Evolutionary conservation across 2,113 vertebrate species (phyloP), one percentile per base, ranked within the genome.

Genomic region (Nothocercus julius): DNA sequence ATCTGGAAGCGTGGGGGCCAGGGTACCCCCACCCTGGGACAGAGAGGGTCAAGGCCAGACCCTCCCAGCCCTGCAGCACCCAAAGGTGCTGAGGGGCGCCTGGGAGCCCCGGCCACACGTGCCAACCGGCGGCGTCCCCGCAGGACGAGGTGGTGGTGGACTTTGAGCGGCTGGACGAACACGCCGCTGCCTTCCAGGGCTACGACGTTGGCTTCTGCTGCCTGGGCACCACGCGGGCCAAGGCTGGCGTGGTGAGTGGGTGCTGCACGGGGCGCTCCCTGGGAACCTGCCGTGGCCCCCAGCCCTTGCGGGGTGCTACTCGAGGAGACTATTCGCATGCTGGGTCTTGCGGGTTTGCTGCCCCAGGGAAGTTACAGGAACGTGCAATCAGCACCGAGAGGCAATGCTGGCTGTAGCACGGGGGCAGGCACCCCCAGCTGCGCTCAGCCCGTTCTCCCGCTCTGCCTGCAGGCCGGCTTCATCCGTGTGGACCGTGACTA

Each of bases 401-500:
- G 54, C 53, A 17, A 7, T 30, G 27, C 53, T 30, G 53, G 53
- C 30, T 17, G 53, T 30, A 56, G 53, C 53, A 30, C 25, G 7
- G 9, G 22, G 9, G 24, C 16, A 36, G 30, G 28, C 30, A 24
- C 63, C 44, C 40, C 24, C 32, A 2, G 12, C 27, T 27, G 0
- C 1, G 1, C 40, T 54, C 11, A 92, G 11, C 36, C 11, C 11
- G 5, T 27, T 21, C 2, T 47, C 24, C 8, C 18, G 15, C 11
- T 64, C 2, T 4, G 2, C 40, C 68, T 3, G 20, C 97, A 99
- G 99, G 98, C 98, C 2, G 99, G 99, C 68, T 99, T 99, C 49
- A 87, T 99, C 79, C 98, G 98, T 0, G 99, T 99, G 9, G 99
- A 99, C 93, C 98, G 99, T 28, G 99, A 99, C 96, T 99, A 99